Conservation (phyloP, 1,140 invertebrate genomes). For the Notospermus geniculatus region DNA sequence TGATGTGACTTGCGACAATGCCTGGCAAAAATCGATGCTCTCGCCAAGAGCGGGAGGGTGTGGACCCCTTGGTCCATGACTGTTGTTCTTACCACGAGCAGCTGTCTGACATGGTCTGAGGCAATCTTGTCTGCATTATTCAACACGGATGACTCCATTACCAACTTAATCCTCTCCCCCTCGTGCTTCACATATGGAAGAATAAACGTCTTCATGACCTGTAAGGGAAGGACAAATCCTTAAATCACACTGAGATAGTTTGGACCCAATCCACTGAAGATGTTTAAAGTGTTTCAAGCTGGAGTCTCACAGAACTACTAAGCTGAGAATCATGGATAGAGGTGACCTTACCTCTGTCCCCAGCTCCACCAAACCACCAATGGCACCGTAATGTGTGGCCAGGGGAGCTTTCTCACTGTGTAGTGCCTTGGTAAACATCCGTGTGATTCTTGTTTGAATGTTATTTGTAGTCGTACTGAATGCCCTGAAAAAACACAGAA, state of each 20-base stretch:
- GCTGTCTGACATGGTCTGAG: slow-evolving; percentile 87
- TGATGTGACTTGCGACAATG: no score
- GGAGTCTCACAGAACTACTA: no score
- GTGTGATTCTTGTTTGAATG: slow-evolving; percentile 88
- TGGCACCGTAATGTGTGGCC: slow-evolving; percentile 89
- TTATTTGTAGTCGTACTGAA: slow-evolving; percentile 96
- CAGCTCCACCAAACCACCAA: slow-evolving; percentile 80
- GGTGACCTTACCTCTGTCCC: slow-evolving; percentile 76
- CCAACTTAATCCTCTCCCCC: slow-evolving; percentile 78
- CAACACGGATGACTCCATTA: slow-evolving; percentile 63
- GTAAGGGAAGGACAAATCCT: slow-evolving; percentile 17
- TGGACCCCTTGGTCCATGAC: no score
- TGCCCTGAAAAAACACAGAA: slow-evolving; percentile 59
- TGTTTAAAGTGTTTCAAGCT: no score
- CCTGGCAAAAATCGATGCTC: no score
- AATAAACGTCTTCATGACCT: slow-evolving; percentile 89
- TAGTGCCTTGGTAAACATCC: slow-evolving; percentile 73
- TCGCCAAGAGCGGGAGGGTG: no score
- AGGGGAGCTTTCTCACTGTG: slow-evolving; percentile 81
- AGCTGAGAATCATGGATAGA: no score
- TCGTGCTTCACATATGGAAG: slow-evolving; percentile 81
- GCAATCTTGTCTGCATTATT: slow-evolving; percentile 83
- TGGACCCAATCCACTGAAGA: no score
- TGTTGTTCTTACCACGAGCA: slow-evolving; percentile 75
- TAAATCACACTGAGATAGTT: no score